phyloP scores from a whole-genome alignment of 2,888 invertebrate species.

The Hermaeophaga mercurialis region DNA sequence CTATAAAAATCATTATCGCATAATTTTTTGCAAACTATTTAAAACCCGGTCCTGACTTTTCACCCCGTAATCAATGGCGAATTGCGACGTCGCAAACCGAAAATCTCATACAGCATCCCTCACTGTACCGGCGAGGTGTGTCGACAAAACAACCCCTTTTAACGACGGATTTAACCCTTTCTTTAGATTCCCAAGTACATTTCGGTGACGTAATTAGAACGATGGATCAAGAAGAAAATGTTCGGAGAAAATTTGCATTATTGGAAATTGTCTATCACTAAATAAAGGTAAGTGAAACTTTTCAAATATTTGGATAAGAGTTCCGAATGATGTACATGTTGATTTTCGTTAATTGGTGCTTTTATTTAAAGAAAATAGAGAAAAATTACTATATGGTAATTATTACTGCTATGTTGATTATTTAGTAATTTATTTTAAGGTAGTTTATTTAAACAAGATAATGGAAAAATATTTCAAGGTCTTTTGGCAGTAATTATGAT shows the following conservation, averaged over 20 bases:
- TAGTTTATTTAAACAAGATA: neutral
- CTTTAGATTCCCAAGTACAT: too few relatives aligned
- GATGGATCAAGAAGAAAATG: conserved; percentile 1
- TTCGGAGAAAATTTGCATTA: neutral
- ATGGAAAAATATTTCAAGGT: neutral
- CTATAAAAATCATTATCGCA: too few relatives aligned
- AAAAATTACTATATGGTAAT: too few relatives aligned
- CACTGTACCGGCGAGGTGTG: conserved; percentile 51
- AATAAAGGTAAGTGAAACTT: neutral
- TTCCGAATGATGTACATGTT: neutral
- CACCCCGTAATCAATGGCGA: conserved; percentile 52
- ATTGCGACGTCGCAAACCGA: conserved; percentile 50
- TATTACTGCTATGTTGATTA: too few relatives aligned
- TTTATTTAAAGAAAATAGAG: too few relatives aligned
- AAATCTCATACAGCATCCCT: conserved; percentile 44
- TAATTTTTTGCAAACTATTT: too few relatives aligned
- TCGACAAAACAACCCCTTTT: conserved; percentile 34
- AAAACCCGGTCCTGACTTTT: conserved; percentile 16
- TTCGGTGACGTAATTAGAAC: too few relatives aligned
- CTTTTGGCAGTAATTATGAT: neutral
- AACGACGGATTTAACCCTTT: conserved; percentile 21
- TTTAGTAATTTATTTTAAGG: too few relatives aligned
- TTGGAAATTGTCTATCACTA: neutral
- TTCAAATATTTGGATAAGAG: neutral
- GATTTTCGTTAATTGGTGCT: too few relatives aligned